A percentile compares a stretch with the other conserved stretches of the same genome.
phyloP scores from a whole-genome alignment of 2,797 vertebrate genomes.

The Enteromius unitaeniatus region DNA sequence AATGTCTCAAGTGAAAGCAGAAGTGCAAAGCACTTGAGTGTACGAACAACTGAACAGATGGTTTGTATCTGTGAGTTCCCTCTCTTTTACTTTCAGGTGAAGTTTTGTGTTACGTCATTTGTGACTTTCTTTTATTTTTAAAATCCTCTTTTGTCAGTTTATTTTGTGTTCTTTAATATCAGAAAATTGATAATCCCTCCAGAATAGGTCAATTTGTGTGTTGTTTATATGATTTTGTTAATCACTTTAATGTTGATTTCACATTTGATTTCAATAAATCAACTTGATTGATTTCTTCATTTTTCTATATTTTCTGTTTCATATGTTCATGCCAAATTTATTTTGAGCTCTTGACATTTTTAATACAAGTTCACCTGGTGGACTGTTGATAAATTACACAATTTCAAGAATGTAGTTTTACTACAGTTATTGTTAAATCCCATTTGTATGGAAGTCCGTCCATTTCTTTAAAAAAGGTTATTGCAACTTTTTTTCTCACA shows the following conservation, averaged over 20 bases:
- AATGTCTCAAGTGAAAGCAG: slow-evolving; percentile 11
- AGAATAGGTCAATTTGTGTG: neutral
- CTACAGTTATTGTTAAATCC: neutral
- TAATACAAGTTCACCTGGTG: neutral
- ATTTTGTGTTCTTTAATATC: neutral
- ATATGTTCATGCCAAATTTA: neutral
- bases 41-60: slow-evolving; percentile 16
- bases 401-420: neutral
- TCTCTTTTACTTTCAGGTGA: neutral
- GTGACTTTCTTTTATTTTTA: neutral
- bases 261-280: slow-evolving; percentile 48
- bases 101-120: neutral
- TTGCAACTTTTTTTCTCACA: neutral
- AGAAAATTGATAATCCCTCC: neutral
- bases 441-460: neutral
- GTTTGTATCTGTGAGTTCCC: slow-evolving; percentile 31
- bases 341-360: neutral
- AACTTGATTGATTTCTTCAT: slow-evolving; percentile 33
- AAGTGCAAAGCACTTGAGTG: neutral
- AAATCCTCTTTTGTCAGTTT: slow-evolving; percentile 3
- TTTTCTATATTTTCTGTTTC: slow-evolving; percentile 13
- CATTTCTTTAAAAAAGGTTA: neutral
- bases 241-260: slow-evolving; percentile 18
- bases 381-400: neutral
- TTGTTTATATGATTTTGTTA: neutral